Evolutionary conservation across 2,888 invertebrate genomes (phyloP), one percentile per base, ranked within the genome.

Genomic region (Rotaria sp.): DNA sequence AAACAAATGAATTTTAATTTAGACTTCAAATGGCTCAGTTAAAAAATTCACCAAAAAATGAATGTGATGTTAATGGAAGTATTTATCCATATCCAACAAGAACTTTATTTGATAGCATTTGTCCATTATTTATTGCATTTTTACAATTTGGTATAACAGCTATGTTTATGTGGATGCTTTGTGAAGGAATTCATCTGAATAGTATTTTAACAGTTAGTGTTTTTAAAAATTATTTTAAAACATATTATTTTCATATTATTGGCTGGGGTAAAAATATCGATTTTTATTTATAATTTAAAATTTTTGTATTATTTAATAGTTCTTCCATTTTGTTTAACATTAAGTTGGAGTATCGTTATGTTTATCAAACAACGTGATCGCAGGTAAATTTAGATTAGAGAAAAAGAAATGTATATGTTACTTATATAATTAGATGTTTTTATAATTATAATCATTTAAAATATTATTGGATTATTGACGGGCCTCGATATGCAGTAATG

Each of bases 171-270:
- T 97, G 97, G 96, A 97, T 97, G 96, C 95, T 97, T 89, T 94
- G 96, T 85, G 97, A 97, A 90, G 97, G 96, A 0, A 92, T 96
- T 26, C 96, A 95, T 90, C 92, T 97, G 45, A 95, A 96, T 91
- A 94, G 95, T 90, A 94, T 96, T 67, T 90, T 92, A 74, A 92
- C 92, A 3, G 94, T 96, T 30, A 93, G 93, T 86, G 92, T 93
- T 26, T 93, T 93, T 89, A 90, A 91, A 86, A 91, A 91, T 87
- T 84, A 84, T 84, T 50, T 52, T 26, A 84, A 84, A 52, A 38
- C 45, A 84, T 26, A 26, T 35, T 90, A 90, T 88, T 92, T 90
- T 88, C 89, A 91, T 86, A 41, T 89, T 26, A 88, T 91, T 38
- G 92, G 91, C 26, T 92, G 92, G 91, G 91, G 92, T 91, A 15